Base-by-base conservation (phyloP, 2,797 vertebrate genomes). In the Echeneis naucrates region DNA sequence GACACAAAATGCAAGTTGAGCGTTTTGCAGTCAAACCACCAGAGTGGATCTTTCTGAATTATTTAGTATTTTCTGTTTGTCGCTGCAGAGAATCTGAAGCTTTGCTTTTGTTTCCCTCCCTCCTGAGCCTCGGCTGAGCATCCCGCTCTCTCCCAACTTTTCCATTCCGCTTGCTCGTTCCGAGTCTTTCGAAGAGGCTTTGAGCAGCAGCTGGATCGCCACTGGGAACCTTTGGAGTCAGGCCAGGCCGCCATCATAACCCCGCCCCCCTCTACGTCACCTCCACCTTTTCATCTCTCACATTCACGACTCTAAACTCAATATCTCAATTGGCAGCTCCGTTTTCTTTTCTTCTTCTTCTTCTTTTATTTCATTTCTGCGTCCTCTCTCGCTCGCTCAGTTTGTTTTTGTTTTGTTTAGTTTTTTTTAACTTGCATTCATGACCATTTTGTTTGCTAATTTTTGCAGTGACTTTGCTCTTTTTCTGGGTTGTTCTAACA, bases 151-250 rank as follows among this genome's bases (percentile, higher is more conserved):
- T n/a, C n/a, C n/a, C n/a, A n/a, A n/a, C n/a, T n/a, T n/a, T n/a
- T n/a, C n/a, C n/a, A n/a, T n/a, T n/a, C n/a, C n/a, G n/a, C n/a
- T n/a, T n/a, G n/a, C n/a, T n/a, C n/a, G n/a, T n/a, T n/a, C n/a
- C n/a, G n/a, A 50, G 26, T 71, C 73, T 57, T 76, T 70, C 37
- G 8, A 63, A 71, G 77, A 73, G 82, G 72, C 78, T 80, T 86
- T 87, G 75, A 82, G 63, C 77, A 85, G 78, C 80, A 85, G 85
- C 78, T 82, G 83, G 72, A 86, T 73, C 45, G 21, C 69, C 21
- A 47, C 72, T 52, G 70, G 74, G 23, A 77, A 77, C 73, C 64
- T 84, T 80, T 82, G 86, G 81, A 86, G 48, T 63, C 54, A 52
- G 23, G 72, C 82, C 87, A 83, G 72, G 45, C 52, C 59, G n/a